Evolutionary conservation across 1,140 invertebrate genomes (phyloP).

Genomic region (Zaprionus africanus): DNA sequence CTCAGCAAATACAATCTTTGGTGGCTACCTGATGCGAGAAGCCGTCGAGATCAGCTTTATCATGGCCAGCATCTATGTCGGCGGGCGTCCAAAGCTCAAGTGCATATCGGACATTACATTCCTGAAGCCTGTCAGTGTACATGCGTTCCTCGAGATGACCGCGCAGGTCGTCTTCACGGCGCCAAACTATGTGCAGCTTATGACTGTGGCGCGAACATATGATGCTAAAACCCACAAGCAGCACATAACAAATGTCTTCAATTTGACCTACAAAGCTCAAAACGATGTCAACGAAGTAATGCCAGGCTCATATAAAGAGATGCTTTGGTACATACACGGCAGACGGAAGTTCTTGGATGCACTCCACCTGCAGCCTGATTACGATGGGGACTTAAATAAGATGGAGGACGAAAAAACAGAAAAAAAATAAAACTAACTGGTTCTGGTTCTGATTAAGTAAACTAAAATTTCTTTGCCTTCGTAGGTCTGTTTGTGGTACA

Average conservation of each 20-base stretch:
- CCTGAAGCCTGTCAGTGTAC: slow-evolving; percentile 88
- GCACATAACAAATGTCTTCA: slow-evolving; percentile 90
- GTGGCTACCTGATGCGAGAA: slow-evolving; percentile 92
- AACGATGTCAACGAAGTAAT: slow-evolving; percentile 86
- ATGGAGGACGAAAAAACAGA: neutral
- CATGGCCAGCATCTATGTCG: slow-evolving; percentile 86
- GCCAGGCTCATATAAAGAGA: slow-evolving; percentile 90
- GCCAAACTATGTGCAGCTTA: slow-evolving; percentile 87
- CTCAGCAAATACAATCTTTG: slow-evolving; percentile 93
- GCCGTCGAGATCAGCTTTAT: slow-evolving; percentile 91
- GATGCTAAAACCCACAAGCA: slow-evolving; percentile 86
- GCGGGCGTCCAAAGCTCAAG: slow-evolving; percentile 86
- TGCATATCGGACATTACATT: slow-evolving; percentile 91
- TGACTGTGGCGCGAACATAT: slow-evolving; percentile 89
- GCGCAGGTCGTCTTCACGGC: slow-evolving; percentile 89
- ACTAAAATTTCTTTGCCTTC: too few relatives aligned
- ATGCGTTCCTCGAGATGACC: slow-evolving; percentile 88
- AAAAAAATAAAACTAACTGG: neutral
- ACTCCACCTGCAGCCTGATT: slow-evolving; percentile 47
- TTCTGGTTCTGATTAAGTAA: neutral
- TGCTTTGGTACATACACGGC: slow-evolving; percentile 90
- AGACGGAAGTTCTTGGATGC: slow-evolving; percentile 86
- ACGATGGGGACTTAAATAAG: neutral
- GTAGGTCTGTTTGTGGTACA: too few relatives aligned
- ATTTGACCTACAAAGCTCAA: slow-evolving; percentile 88